phyloP scores from a whole-genome alignment of 2,797 vertebrate species.

The Spinus pinus region DNA sequence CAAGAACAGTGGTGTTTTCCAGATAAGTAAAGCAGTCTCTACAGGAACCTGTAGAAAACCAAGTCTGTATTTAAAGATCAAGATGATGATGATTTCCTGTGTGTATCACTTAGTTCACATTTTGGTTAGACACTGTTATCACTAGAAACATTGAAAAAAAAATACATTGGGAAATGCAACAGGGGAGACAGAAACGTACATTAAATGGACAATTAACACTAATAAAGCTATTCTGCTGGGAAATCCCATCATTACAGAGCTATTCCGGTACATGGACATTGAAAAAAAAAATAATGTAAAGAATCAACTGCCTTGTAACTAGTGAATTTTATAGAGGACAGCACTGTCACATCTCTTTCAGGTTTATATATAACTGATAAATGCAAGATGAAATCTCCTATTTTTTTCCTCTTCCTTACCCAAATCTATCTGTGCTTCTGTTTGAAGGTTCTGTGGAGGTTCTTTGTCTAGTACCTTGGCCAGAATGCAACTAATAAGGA shows the following conservation, averaged over 20 bases:
- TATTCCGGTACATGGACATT: neutral
- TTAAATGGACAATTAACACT: neutral
- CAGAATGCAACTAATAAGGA: neutral
- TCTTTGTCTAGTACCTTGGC: neutral
- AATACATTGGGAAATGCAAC: neutral
- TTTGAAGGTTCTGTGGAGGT: neutral
- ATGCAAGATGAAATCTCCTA: neutral
- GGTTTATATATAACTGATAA: constrained; percentile 9
- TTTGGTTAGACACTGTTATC: neutral
- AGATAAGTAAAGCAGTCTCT: neutral
- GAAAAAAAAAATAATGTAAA: neutral
- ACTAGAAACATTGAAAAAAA: neutral
- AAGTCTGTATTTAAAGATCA: neutral
- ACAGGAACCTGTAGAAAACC: neutral
- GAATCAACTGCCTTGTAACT: neutral
- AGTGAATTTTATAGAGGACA: neutral
- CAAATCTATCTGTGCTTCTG: neutral
- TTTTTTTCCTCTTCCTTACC: neutral
- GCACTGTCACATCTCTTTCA: neutral
- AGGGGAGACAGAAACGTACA: neutral
- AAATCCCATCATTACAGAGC: neutral
- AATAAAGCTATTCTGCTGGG: neutral
- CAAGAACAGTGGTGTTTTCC: neutral
- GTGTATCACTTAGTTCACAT: neutral
- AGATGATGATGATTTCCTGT: neutral